A percentile compares a stretch with the other conserved stretches of the same genome.
These are phyloP conservation scores for Sphenopsis melanotis DNA, from an alignment of 2,797 vertebrate genomes.

Conservation along the genomic window DNA sequence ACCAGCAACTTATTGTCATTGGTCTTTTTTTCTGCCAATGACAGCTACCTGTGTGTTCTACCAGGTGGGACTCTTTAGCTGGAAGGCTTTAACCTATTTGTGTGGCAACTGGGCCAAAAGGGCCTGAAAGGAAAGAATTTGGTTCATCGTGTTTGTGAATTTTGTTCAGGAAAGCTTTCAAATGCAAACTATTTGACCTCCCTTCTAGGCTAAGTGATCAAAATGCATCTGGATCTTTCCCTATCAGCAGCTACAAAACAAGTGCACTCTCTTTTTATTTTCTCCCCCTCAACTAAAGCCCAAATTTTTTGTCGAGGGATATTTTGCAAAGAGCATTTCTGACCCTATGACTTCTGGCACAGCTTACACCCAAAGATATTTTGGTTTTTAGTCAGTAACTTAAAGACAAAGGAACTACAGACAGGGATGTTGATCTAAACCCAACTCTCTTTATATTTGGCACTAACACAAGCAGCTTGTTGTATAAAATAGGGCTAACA, in stretches of 20 bases:
- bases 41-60: not conserved
- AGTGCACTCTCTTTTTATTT: not conserved
- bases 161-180: not conserved
- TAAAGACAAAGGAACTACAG: conserved; percentile 11
- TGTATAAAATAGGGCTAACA: not conserved
- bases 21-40: not conserved
- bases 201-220: not conserved
- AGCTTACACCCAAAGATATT: not conserved
- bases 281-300: not conserved
- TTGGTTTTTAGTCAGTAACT: conserved; percentile 8
- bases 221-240: not conserved
- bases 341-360: not conserved
- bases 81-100: not conserved
- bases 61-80: not conserved
- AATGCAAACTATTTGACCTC: not conserved
- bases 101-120: not conserved
- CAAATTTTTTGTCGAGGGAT: not conserved
- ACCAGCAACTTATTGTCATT: not conserved
- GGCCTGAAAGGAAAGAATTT: not conserved
- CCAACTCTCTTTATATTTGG: not conserved
- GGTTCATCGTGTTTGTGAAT: rapidly evolving
- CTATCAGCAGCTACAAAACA: not conserved
- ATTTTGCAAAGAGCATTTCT: not conserved
- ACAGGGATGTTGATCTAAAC: not conserved
- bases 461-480: not conserved